A percentile compares a stretch with the other conserved stretches of the same genome.
Conservation (phyloP, 2,113 vertebrate genomes). For the Sigmodon hispidus region DNA sequence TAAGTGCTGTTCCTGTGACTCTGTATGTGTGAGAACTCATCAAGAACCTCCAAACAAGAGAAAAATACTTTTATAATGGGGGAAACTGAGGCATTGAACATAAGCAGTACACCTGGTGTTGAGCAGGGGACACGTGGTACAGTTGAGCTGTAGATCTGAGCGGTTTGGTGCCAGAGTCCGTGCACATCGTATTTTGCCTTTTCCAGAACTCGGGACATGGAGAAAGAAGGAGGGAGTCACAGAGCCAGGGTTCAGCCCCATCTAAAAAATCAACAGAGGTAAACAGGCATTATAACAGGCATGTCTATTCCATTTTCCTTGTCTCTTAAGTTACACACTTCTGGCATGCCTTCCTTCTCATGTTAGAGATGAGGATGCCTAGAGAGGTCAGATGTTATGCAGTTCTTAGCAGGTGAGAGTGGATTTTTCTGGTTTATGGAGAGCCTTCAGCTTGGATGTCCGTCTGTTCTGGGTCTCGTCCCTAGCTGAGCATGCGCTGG, state of each 20-base stretch:
- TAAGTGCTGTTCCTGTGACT: not conserved
- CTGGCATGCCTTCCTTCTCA: not conserved
- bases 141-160: not conserved
- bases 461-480: not conserved
- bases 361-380: not conserved
- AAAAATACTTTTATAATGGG: not conserved
- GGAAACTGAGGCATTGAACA: not conserved
- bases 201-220: not conserved
- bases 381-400: not conserved
- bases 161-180: not conserved
- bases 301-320: not conserved
- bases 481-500: not conserved
- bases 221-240: not conserved
- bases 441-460: not conserved
- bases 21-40: not conserved
- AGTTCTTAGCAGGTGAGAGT: not conserved
- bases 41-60: not conserved
- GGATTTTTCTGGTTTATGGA: constrained; percentile 2
- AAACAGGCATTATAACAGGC: not conserved
- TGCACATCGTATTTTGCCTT: not conserved
- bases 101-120: not conserved
- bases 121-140: not conserved
- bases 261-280: not conserved
- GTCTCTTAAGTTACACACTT: not conserved
- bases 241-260: not conserved